Conservation (phyloP, 2,888 invertebrate species). For the Cecidostiba fungosa region DNA sequence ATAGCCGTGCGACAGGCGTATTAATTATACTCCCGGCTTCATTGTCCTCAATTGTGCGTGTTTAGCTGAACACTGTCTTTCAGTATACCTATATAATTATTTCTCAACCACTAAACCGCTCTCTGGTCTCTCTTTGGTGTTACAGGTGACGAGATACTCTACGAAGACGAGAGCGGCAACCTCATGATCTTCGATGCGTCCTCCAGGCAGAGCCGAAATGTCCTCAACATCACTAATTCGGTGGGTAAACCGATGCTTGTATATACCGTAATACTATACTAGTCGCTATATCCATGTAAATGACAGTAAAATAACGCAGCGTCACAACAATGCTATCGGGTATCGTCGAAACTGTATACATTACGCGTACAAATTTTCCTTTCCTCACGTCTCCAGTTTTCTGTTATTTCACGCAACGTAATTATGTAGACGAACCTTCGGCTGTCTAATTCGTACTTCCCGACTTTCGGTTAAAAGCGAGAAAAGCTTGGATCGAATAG, state of each 20-base stretch:
- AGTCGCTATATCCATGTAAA: background rate
- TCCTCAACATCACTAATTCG: slow-evolving; percentile 81
- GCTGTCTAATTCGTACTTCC: background rate
- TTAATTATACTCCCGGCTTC: background rate
- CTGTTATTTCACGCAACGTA: background rate
- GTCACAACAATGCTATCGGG: background rate
- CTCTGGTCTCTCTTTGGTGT: slow-evolving; percentile 67
- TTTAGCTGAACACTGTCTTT: background rate
- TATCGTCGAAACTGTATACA: background rate
- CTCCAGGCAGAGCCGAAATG: slow-evolving; percentile 76
- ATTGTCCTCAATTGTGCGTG: background rate
- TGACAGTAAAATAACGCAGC: background rate
- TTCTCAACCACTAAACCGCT: background rate
- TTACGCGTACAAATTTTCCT: background rate
- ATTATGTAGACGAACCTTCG: background rate
- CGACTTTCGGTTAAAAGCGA: background rate
- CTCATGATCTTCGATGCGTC: slow-evolving; percentile 82
- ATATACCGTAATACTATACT: background rate
- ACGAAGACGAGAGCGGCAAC: slow-evolving; percentile 83
- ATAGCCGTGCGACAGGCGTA: background rate
- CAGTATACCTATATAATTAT: background rate
- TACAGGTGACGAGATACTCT: slow-evolving; percentile 86
- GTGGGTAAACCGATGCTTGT: slow-evolving; percentile 77
- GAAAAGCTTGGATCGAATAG: background rate
- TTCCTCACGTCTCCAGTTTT: background rate